Evolutionary conservation across 2,888 invertebrate species (phyloP).

Genomic region (Marasmarcha lunaedactyla): DNA sequence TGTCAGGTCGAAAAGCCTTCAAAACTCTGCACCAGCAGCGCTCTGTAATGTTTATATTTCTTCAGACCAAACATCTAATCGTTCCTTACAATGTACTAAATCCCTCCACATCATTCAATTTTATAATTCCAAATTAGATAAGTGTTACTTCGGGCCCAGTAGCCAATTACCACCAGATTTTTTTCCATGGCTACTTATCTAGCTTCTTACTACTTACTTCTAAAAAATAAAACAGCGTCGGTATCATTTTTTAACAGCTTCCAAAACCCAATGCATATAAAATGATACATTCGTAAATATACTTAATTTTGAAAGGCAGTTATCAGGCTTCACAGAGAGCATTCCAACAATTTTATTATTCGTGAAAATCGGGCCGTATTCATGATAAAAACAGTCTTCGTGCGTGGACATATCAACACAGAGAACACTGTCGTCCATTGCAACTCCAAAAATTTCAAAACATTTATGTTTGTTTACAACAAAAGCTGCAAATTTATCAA

Average conservation of each 20-base stretch:
- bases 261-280: conserved; percentile 24
- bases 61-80: no score
- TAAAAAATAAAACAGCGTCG: no score
- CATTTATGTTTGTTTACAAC: conserved; percentile 24
- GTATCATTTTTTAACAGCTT: conserved; percentile 2
- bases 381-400: conserved; percentile 47
- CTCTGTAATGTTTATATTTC: no score
- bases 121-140: no score
- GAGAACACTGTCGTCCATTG: conserved; percentile 33
- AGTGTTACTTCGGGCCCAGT: no score
- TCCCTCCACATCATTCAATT: no score
- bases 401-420: conserved; percentile 38
- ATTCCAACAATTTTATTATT: conserved; percentile 40
- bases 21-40: no score
- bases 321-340: conserved; percentile 32
- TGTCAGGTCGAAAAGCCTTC: no score
- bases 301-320: conserved; percentile 31
- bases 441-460: conserved; percentile 34
- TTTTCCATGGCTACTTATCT: no score
- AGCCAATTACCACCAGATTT: no score
- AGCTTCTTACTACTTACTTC: no score
- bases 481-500: conserved; percentile 27
- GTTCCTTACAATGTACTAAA: no score
- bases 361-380: conserved; percentile 45
- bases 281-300: conserved; percentile 29